phyloP scores from a whole-genome alignment of 1,140 invertebrate species.

The Pollicipes pollicipes region DNA sequence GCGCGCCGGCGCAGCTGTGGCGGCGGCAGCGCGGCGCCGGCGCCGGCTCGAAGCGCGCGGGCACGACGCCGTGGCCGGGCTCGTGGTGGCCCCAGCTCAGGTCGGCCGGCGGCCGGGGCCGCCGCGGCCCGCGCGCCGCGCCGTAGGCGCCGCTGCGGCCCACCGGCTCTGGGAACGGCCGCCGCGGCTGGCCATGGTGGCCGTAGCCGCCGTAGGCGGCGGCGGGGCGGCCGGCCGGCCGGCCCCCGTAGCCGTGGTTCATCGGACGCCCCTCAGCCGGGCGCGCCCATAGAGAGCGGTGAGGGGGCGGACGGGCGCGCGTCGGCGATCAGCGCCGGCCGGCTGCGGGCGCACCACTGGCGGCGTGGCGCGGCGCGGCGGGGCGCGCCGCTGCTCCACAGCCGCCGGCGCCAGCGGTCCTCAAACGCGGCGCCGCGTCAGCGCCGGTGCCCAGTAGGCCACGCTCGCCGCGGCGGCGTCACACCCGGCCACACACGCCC shows the following conservation, averaged over 20 bases:
- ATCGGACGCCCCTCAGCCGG: background rate
- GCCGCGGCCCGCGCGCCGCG: background rate
- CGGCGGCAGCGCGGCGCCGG: too few species aligned
- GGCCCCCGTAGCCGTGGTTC: slow-evolving; percentile 12
- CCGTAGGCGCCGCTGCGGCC: slow-evolving; percentile 9
- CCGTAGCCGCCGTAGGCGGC: slow-evolving; percentile 3
- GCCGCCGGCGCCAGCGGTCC: slow-evolving; percentile 7
- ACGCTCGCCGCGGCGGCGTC: too few species aligned
- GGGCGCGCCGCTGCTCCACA: slow-evolving; percentile 5
- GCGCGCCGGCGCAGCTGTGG: too few species aligned
- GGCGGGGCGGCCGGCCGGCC: slow-evolving; percentile 18
- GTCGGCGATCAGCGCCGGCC: slow-evolving; percentile 34
- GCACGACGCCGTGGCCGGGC: too few species aligned
- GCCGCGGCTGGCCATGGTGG: slow-evolving; percentile 9
- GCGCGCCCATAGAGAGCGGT: background rate
- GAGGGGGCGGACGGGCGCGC: slow-evolving; percentile 48
- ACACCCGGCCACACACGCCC: too few species aligned
- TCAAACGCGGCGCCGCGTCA: background rate
- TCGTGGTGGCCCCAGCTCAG: too few species aligned
- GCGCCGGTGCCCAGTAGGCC: too few species aligned
- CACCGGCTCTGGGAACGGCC: slow-evolving; percentile 11
- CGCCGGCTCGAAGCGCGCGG: too few species aligned
- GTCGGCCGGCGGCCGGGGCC: slow-evolving; percentile 2
- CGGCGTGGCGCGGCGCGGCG: slow-evolving; percentile 9
- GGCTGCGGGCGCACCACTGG: slow-evolving; percentile 8